phyloP scores from a whole-genome alignment of 1,140 invertebrate species.

The Caenorhabditis latens region DNA sequence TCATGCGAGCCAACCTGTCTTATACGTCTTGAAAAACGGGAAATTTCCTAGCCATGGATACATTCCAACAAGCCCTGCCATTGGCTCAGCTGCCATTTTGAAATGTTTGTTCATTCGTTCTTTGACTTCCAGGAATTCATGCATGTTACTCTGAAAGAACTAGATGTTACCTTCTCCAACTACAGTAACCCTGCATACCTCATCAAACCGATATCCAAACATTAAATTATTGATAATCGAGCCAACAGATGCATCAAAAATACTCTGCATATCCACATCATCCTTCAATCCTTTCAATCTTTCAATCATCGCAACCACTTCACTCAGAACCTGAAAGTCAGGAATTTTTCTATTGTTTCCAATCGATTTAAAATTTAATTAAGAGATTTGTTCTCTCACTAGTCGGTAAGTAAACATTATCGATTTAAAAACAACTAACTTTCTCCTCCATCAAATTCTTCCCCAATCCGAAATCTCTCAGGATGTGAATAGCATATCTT shows the following conservation, averaged over 20 bases:
- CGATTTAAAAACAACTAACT: no score
- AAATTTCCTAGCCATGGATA: slow-evolving; percentile 28
- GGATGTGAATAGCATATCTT: background rate
- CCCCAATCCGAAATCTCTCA: background rate
- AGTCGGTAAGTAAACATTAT: no score
- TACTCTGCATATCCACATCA: background rate
- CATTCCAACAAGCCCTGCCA: background rate
- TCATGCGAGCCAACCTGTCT: no score
- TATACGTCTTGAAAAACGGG: background rate
- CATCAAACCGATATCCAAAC: slow-evolving; percentile 15
- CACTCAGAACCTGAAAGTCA: background rate
- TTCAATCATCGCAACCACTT: background rate
- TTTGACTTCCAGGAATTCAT: slow-evolving; percentile 1
- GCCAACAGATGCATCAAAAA: background rate
- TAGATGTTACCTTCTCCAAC: background rate
- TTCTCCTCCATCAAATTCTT: slow-evolving; percentile 16
- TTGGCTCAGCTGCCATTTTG: slow-evolving; percentile 17
- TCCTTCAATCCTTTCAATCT: background rate
- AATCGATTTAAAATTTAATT: no score
- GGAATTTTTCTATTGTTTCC: no score
- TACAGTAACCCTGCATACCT: background rate
- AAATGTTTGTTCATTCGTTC: background rate
- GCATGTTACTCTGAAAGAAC: slow-evolving; percentile 18
- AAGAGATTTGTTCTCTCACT: no score
- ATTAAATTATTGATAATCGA: background rate